Base-by-base conservation (phyloP, 2,888 invertebrate species). In the Phengaris arion region DNA sequence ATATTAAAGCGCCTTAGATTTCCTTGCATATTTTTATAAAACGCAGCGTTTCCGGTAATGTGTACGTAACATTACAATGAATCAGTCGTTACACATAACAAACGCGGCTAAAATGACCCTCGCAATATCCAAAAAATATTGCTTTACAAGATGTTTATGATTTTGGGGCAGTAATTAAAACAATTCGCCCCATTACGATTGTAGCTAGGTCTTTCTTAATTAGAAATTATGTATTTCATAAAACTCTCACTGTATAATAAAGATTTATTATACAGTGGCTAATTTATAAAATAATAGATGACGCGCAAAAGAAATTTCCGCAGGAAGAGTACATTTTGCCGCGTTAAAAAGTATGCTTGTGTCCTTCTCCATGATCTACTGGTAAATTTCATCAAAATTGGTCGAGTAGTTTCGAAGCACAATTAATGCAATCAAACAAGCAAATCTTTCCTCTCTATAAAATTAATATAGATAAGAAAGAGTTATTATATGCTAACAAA, bases 81-180 rank as follows among this genome's bases (percentile, higher is more conserved):
- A 48, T 51, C 48, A 15, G 70, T 70, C 70, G 51, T 70, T 70
- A 22, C 51, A 70, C 9, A 48, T 15, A 51, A 70, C 22, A 70
- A 70, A 70, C 51, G 51, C 48, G 15, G 51, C 48, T 70, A 70
- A 70, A 70, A 70, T 70, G 48, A 70, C 48, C 70, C 69, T 48
- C 22, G 70, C 51, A 48, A 51, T 70, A 70, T 70, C 51, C 9
- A 48, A 15, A 70, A 70, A 51, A 51, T 70, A 70, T 70, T 48
- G 70, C 70, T 48, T 15, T 70, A 48, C 70, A 70, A 70, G 51
- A 48, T 70, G 51, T 51, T 70, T 70, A 22, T 10, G 48, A 70
- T 70, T 70, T 70, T 70, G 48, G 12, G 10, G 35, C 64, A 64
- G 35, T 64, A 48, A 70, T 15, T 51, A 70, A 70, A 70, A 48